phyloP scores from a whole-genome alignment of 2,888 invertebrate genomes.

The Andrena minutula region DNA sequence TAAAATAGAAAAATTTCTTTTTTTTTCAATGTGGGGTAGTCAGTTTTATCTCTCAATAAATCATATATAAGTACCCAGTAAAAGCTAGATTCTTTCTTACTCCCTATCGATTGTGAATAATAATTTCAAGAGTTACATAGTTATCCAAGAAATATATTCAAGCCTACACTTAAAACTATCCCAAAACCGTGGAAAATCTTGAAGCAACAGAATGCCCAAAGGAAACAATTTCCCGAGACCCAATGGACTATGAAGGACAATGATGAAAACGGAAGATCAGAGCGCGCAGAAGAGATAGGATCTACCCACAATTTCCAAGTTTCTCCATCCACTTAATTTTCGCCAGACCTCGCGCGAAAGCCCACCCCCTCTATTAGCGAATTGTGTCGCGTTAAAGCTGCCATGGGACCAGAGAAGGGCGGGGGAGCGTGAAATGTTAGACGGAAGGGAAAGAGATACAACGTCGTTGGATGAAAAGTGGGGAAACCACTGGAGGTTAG shows the following conservation, averaged over 20 bases:
- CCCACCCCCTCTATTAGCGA: slow-evolving; percentile 11
- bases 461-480: slow-evolving; percentile 46
- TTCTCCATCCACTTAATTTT: neutral
- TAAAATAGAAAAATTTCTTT: too few species aligned
- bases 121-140: too few species aligned
- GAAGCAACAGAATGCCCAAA: too few species aligned
- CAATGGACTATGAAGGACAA: neutral
- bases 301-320: neutral
- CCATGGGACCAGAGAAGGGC: neutral
- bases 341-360: neutral
- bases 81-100: too few species aligned
- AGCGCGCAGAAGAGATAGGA: neutral
- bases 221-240: too few species aligned
- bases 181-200: too few species aligned
- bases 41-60: too few species aligned
- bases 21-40: too few species aligned
- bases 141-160: too few species aligned
- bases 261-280: neutral
- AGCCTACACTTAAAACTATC: too few species aligned
- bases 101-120: too few species aligned
- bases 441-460: slow-evolving; percentile 33
- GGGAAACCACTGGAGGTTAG: slow-evolving; percentile 56
- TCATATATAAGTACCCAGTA: too few species aligned
- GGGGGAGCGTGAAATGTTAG: slow-evolving; percentile 34
- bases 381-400: slow-evolving; percentile 6